These are phyloP conservation scores for Emydoidea blandingii DNA, from an alignment of 2,797 vertebrate species.

Conservation along the genomic window DNA sequence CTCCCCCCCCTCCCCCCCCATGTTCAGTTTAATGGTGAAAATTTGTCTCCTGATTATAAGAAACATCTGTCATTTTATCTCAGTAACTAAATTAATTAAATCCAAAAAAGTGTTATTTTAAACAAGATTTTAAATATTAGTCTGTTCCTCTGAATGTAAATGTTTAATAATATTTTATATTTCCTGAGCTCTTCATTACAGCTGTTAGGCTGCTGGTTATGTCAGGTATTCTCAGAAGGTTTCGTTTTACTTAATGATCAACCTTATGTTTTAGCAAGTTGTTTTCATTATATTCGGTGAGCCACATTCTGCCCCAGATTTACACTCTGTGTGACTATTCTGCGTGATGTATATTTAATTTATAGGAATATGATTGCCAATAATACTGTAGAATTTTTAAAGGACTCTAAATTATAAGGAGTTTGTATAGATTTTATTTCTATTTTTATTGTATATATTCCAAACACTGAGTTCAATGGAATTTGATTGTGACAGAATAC, in stretches of 20 bases:
- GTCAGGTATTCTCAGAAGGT: constrained; percentile 45
- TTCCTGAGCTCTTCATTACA: constrained; percentile 52
- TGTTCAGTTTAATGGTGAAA: constrained; percentile 48
- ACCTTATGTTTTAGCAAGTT: constrained; percentile 21
- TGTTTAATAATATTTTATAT: constrained; percentile 71
- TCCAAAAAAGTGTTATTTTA: constrained; percentile 54
- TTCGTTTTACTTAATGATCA: constrained; percentile 11
- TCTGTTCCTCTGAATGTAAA: constrained; percentile 49
- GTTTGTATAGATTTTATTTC: constrained; percentile 49
- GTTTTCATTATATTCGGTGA: background rate
- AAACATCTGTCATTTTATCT: constrained; percentile 66
- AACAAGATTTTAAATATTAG: constrained; percentile 54
- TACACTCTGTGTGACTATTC: constrained; percentile 26
- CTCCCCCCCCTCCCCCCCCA: background rate
- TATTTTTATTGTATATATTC: constrained; percentile 51
- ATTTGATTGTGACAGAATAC: constrained; percentile 21
- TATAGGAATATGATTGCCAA: constrained; percentile 51
- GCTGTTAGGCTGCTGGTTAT: constrained; percentile 28
- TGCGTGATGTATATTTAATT: constrained; percentile 71
- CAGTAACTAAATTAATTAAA: constrained; percentile 65
- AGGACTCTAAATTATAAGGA: constrained; percentile 54
- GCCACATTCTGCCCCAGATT: constrained; percentile 55
- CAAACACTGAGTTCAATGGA: constrained; percentile 17
- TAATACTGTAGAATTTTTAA: constrained; percentile 57
- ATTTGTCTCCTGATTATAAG: constrained; percentile 45